These are phyloP conservation scores for Nomada lathburiana DNA, from an alignment of 2,888 invertebrate species.

Conservation along the genomic window DNA sequence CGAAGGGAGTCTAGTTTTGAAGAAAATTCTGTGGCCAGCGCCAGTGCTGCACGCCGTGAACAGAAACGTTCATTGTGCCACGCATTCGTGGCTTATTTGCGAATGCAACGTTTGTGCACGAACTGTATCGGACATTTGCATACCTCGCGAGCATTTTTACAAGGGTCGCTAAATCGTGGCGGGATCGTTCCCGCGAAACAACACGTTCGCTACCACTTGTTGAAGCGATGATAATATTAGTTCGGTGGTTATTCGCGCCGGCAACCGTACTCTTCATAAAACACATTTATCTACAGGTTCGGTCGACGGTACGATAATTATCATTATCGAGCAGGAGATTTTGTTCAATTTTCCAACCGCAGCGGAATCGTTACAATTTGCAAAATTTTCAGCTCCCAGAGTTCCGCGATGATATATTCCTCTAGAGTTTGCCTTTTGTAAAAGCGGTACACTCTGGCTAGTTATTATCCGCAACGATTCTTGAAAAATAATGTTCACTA, in stretches of 20 bases:
- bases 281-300: background rate
- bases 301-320: background rate
- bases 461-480: background rate
- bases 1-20: conserved; percentile 2
- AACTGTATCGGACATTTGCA: conserved; percentile 25
- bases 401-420: too few relatives aligned
- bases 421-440: background rate
- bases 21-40: conserved; percentile 34
- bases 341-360: background rate
- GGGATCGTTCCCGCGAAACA: background rate
- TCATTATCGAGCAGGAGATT: background rate
- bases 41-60: conserved; percentile 6
- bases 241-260: conserved; percentile 6
- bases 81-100: conserved; percentile 1
- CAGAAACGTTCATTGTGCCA: background rate
- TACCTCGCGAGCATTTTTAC: conserved; percentile 29
- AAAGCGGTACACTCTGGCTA: background rate
- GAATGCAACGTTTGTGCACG: background rate
- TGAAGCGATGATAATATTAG: conserved; percentile 23
- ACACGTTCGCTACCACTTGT: conserved; percentile 37
- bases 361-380: too few relatives aligned
- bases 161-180: background rate
- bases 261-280: conserved; percentile 11
- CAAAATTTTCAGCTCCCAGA: too few relatives aligned
- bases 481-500: conserved; percentile 3